A percentile compares a stretch with the other conserved stretches of the same genome.
phyloP scores from a whole-genome alignment of 2,797 vertebrate genomes.

The Sebastolobus altivelis region DNA sequence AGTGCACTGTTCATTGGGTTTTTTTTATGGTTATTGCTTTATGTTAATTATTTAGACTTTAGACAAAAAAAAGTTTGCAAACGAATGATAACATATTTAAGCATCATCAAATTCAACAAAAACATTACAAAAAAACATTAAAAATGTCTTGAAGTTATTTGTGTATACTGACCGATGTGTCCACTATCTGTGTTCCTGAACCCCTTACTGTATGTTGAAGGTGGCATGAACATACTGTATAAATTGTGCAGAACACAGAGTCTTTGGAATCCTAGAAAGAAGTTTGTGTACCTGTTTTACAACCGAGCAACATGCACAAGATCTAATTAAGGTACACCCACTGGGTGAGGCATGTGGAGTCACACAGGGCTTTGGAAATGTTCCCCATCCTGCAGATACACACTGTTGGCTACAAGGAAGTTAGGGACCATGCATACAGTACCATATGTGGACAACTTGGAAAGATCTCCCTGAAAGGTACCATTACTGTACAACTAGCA shows the following conservation, averaged over 20 bases:
- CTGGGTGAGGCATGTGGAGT: neutral
- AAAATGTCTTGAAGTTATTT: too few species aligned
- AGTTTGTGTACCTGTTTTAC: neutral
- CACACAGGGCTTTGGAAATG: conserved; percentile 3
- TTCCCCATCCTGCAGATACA: conserved; percentile 3
- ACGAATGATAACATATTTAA: neutral
- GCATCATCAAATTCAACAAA: neutral
- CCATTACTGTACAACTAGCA: neutral
- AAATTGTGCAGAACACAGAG: neutral
- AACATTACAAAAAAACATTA: neutral
- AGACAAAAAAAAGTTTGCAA: neutral
- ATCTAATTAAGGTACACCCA: conserved; percentile 2
- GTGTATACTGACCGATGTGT: neutral
- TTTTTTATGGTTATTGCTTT: neutral
- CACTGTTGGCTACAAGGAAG: conserved; percentile 1
- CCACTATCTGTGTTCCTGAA: neutral
- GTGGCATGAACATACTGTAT: neutral
- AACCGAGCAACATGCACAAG: neutral
- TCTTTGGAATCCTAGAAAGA: neutral
- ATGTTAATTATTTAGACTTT: neutral
- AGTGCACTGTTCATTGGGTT: neutral
- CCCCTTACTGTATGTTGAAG: neutral
- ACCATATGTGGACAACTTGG: neutral
- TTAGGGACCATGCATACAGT: neutral
- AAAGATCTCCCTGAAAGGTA: neutral